Conservation (phyloP, 2,888 invertebrate species). For the Dicyrtomina minuta region DNA sequence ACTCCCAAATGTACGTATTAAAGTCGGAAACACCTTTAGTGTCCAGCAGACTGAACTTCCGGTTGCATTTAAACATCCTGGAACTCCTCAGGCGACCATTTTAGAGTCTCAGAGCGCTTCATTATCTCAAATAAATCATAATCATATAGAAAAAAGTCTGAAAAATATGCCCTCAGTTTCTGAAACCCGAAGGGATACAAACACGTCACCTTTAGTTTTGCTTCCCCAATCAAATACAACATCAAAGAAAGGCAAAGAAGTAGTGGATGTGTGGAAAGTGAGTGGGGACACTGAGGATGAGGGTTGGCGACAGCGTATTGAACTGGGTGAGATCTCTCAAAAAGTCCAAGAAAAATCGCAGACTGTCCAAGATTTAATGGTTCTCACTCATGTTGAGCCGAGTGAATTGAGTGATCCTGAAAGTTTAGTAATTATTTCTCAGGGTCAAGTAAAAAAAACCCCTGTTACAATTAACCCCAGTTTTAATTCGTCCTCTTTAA, state of each 20-base stretch:
- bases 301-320: constrained; percentile 37
- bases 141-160: no score
- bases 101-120: neutral
- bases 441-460: neutral
- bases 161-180: neutral
- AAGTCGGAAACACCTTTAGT: neutral
- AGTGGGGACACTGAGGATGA: constrained; percentile 33
- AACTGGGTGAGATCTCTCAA: constrained; percentile 45
- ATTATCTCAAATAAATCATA: neutral
- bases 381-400: constrained; percentile 67
- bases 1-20: constrained; percentile 1
- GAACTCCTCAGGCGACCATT: neutral
- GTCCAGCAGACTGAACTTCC: neutral
- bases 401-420: constrained; percentile 53
- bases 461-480: neutral
- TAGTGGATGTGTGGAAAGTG: neutral
- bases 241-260: neutral
- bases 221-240: neutral
- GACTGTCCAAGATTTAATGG: constrained; percentile 69
- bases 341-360: constrained; percentile 66
- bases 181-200: neutral
- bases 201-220: neutral
- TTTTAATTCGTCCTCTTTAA: neutral
- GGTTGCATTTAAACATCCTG: no score
- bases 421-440: constrained; percentile 23